Conservation (phyloP, 2,797 vertebrate genomes). For the Semotilus atromaculatus region DNA sequence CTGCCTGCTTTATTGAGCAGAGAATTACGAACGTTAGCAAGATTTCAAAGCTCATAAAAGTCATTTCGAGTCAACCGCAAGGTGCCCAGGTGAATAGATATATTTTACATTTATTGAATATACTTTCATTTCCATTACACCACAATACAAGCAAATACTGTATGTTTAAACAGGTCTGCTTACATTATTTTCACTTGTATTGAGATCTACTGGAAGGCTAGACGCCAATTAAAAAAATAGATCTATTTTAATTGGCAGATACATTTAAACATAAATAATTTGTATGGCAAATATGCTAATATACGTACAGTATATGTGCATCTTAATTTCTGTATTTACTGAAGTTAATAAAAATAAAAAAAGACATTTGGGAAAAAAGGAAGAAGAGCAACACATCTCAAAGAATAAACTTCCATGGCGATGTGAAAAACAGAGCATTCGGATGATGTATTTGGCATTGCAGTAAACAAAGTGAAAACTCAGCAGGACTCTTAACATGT, state of each 20-base stretch:
- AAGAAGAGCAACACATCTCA: conserved; percentile 25
- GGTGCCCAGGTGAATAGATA: conserved; percentile 32
- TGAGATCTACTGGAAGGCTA: conserved; percentile 59
- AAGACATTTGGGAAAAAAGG: conserved; percentile 21
- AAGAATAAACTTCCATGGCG: conserved; percentile 8
- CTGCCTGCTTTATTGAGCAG: conserved; percentile 23
- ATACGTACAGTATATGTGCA: conserved; percentile 55
- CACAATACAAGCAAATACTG: conserved; percentile 54
- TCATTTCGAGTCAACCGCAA: conserved; percentile 34
- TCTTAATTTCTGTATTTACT: conserved; percentile 43
- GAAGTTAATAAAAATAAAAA: conserved; percentile 25
- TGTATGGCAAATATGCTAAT: conserved; percentile 63
- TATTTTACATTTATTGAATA: conserved; percentile 54
- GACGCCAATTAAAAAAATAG: conserved; percentile 55
- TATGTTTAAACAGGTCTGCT: conserved; percentile 59
- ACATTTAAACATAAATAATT: conserved; percentile 75
- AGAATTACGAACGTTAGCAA: conserved; percentile 44
- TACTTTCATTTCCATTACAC: conserved; percentile 68
- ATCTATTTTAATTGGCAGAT: conserved; percentile 52
- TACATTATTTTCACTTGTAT: conserved; percentile 64
- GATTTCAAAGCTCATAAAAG: conserved; percentile 34
- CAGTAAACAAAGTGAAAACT: conserved; percentile 42
- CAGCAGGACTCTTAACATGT: conserved; percentile 51
- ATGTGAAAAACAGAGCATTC: conserved; percentile 26
- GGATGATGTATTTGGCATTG: conserved; percentile 37